phyloP scores from a whole-genome alignment of 2,888 invertebrate genomes.

The Notodonta dromedarius region DNA sequence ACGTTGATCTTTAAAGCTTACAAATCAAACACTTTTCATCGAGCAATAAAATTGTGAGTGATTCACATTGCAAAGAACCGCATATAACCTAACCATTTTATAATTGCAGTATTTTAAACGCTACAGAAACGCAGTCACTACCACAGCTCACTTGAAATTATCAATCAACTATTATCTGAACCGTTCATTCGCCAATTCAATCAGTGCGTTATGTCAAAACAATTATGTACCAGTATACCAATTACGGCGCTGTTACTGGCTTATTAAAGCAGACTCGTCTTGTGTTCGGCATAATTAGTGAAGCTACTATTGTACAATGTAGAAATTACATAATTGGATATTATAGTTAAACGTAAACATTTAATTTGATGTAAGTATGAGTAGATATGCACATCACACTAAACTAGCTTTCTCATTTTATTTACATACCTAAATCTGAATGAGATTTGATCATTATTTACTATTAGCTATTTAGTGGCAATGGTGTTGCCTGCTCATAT shows the following conservation, averaged over 20 bases:
- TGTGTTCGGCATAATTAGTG: slow-evolving; percentile 8
- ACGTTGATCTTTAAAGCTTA: no score
- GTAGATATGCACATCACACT: no score
- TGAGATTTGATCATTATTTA: no score
- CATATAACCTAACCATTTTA: no score
- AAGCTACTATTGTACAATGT: slow-evolving; percentile 1
- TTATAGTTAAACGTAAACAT: neutral
- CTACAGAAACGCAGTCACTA: neutral
- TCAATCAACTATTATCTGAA: neutral
- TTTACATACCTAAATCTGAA: no score
- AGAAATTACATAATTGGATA: slow-evolving; percentile 4
- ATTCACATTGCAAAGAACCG: no score
- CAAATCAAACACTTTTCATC: no score
- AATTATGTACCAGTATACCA: slow-evolving; percentile 27
- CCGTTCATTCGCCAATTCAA: slow-evolving; percentile 21
- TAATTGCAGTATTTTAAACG: neutral
- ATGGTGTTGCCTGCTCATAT: no score
- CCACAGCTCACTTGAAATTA: neutral
- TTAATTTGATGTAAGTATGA: neutral
- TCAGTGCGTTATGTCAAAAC: slow-evolving; percentile 29
- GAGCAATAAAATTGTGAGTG: no score
- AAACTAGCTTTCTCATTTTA: no score
- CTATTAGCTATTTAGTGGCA: no score
- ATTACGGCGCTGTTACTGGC: slow-evolving; percentile 24
- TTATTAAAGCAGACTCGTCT: slow-evolving; percentile 19